Conservation (phyloP, 2,797 vertebrate genomes). For the Erpetoichthys calabaricus region DNA sequence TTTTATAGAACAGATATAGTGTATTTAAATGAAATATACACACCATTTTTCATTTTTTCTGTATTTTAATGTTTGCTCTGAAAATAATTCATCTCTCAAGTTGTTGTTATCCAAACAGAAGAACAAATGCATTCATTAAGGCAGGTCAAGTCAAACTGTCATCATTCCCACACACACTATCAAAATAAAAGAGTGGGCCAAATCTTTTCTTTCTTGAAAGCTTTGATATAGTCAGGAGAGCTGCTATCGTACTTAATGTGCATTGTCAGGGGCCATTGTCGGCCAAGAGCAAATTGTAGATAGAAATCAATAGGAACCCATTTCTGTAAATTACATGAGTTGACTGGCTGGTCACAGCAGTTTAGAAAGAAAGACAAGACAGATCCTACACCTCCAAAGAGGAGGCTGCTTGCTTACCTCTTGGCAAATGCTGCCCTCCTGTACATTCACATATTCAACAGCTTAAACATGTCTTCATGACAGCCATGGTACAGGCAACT, state of each 20-base stretch:
- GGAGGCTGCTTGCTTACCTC: too few species aligned
- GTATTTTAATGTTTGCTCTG: not conserved
- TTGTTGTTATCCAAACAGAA: too few species aligned
- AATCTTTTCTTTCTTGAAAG: not conserved
- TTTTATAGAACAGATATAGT: too few species aligned
- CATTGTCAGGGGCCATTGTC: conserved; percentile 3
- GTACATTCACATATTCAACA: too few species aligned
- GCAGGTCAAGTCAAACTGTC: too few species aligned
- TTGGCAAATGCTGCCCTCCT: too few species aligned
- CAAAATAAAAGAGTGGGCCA: too few species aligned
- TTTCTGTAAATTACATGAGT: conserved; percentile 1
- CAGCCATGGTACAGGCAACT: too few species aligned
- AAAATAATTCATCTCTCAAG: too few species aligned
- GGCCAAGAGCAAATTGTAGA: conserved; percentile 3
- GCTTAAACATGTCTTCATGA: too few species aligned
- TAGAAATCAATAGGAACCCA: conserved; percentile 11
- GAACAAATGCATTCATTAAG: too few species aligned
- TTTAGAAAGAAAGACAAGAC: not conserved
- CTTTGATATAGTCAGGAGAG: not conserved
- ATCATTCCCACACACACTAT: too few species aligned
- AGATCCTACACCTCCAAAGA: not conserved
- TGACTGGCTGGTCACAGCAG: not conserved
- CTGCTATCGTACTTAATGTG: conserved; percentile 3
- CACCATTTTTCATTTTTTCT: not conserved
- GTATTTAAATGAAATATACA: not conserved